These are phyloP conservation scores for Ophonus ardosiacus DNA, from an alignment of 2,888 invertebrate genomes.

Conservation along the genomic window DNA sequence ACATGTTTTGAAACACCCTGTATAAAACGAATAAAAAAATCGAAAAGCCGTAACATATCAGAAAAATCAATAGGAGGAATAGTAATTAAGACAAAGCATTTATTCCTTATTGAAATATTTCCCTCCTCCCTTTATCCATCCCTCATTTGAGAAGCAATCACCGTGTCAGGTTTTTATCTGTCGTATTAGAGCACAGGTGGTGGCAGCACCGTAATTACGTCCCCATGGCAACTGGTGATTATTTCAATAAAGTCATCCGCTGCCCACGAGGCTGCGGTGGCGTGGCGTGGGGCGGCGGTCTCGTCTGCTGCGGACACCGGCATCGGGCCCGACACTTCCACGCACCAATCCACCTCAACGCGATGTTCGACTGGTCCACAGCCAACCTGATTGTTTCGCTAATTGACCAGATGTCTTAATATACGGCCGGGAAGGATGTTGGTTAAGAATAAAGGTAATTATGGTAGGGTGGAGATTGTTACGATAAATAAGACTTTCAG, in stretches of 20 bases:
- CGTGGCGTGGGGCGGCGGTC: not conserved
- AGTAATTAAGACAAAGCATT: too few species aligned
- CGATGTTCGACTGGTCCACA: not conserved
- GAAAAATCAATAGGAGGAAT: too few species aligned
- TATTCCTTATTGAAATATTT: not conserved
- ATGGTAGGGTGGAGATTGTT: too few species aligned
- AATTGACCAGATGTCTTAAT: not conserved
- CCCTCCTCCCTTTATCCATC: not conserved
- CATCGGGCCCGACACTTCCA: not conserved
- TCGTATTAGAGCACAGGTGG: constrained; percentile 44
- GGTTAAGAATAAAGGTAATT: too few species aligned
- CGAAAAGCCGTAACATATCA: too few species aligned
- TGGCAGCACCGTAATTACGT: constrained; percentile 55
- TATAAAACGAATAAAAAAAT: too few species aligned
- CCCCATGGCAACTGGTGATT: constrained; percentile 48
- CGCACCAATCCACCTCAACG: not conserved
- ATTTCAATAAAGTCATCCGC: constrained; percentile 56
- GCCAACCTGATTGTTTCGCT: not conserved
- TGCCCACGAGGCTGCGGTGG: not conserved
- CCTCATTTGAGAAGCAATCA: not conserved
- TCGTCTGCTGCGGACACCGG: not conserved
- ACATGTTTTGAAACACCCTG: too few species aligned
- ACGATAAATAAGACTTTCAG: too few species aligned
- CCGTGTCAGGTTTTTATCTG: not conserved
- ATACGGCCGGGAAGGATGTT: too few species aligned